phyloP scores from a whole-genome alignment of 2,888 invertebrate species.

The Andrena flavipes region DNA sequence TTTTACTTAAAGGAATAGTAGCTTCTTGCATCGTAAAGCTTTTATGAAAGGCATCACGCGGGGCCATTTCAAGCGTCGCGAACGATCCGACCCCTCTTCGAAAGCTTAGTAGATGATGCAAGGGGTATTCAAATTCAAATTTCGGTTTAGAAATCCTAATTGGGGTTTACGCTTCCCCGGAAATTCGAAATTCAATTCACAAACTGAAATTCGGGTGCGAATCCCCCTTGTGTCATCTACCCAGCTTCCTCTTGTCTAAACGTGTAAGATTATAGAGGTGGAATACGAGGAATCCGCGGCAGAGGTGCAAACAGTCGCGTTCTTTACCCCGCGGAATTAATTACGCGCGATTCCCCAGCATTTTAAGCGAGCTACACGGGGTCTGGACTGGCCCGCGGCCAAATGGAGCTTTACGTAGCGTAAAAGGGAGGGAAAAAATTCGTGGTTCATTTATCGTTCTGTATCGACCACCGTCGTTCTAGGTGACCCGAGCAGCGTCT shows the following conservation, averaged over 20 bases:
- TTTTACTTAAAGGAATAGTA: too few relatives aligned
- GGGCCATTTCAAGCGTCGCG: not conserved
- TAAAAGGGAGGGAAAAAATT: constrained; percentile 11
- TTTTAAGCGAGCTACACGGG: constrained; percentile 14
- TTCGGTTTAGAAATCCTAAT: not conserved
- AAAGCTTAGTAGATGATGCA: too few relatives aligned
- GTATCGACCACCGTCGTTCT: constrained; percentile 2
- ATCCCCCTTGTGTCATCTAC: too few relatives aligned
- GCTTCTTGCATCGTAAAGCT: constrained; percentile 16
- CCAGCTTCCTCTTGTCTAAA: not conserved
- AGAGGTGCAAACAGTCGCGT: not conserved
- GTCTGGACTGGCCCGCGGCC: constrained; percentile 37
- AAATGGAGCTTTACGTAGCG: constrained; percentile 41
- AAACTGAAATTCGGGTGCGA: not conserved
- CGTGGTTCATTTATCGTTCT: constrained; percentile 15
- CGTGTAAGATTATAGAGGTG: not conserved
- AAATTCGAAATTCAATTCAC: too few relatives aligned
- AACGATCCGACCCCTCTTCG: too few relatives aligned
- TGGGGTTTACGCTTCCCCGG: too few relatives aligned
- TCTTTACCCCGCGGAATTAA: constrained; percentile 43
- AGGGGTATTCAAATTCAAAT: too few relatives aligned
- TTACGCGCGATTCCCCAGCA: constrained; percentile 51
- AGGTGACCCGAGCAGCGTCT: not conserved
- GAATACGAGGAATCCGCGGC: not conserved
- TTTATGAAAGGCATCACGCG: not conserved